A percentile compares a stretch with the other conserved stretches of the same genome.
These are phyloP conservation scores for Electrona antarctica DNA, from an alignment of 2,113 vertebrate genomes.

Conservation along the genomic window DNA sequence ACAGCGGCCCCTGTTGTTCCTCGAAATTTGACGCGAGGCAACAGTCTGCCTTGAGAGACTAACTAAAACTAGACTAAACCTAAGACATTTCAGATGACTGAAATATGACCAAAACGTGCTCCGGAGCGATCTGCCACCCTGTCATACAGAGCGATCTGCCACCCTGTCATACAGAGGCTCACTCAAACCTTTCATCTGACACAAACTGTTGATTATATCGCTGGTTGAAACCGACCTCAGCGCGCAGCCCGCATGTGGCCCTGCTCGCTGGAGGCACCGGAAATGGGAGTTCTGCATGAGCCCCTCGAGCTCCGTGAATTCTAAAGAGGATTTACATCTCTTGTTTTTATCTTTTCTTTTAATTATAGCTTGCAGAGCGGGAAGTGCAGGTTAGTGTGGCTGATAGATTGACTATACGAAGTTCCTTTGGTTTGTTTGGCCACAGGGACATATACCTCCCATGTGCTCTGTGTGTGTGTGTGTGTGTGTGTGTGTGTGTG, in stretches of 20 bases:
- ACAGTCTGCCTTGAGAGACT: too few species aligned
- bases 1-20: too few species aligned
- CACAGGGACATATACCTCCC: slow-evolving; percentile 59
- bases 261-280: slow-evolving; percentile 23
- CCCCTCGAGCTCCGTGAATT: slow-evolving; percentile 15
- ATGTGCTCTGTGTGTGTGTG: slow-evolving; percentile 20
- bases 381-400: slow-evolving; percentile 58
- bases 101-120: too few species aligned
- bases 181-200: not conserved
- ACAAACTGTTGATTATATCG: not conserved
- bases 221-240: slow-evolving; percentile 9
- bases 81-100: too few species aligned
- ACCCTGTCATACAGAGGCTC: too few species aligned
- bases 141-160: too few species aligned
- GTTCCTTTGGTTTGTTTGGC: slow-evolving; percentile 62
- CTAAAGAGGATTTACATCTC: slow-evolving; percentile 25
- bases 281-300: slow-evolving; percentile 41
- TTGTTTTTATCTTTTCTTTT: slow-evolving; percentile 38
- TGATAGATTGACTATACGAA: slow-evolving; percentile 39
- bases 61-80: too few species aligned
- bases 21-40: too few species aligned
- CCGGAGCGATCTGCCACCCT: too few species aligned
- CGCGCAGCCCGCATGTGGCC: not conserved
- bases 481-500: slow-evolving; percentile 5
- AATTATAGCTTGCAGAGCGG: slow-evolving; percentile 65